These are phyloP conservation scores for Linnaemya vulpina DNA, from an alignment of 2,888 invertebrate genomes.

Conservation along the genomic window DNA sequence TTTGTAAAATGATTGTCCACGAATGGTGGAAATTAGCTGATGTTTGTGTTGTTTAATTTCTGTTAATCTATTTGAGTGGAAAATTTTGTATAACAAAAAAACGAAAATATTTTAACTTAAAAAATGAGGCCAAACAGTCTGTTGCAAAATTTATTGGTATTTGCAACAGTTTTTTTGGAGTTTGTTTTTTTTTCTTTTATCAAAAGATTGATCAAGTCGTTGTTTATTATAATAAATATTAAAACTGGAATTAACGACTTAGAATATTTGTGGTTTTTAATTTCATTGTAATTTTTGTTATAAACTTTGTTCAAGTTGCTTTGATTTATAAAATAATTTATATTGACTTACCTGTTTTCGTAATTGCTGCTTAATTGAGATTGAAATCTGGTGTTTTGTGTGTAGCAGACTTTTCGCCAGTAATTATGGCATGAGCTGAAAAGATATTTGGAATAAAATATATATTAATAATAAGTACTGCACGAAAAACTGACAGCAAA, in stretches of 20 bases:
- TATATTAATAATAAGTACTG: not conserved
- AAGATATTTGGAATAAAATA: slow-evolving; percentile 2
- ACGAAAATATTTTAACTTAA: slow-evolving; percentile 2
- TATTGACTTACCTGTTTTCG: slow-evolving; percentile 22
- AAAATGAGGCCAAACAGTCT: slow-evolving; percentile 2
- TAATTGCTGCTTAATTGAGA: slow-evolving; percentile 3
- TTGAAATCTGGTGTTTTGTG: not conserved
- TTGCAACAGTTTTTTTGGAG: not conserved
- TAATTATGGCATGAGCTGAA: slow-evolving; percentile 16
- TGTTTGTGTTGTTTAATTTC: slow-evolving; percentile 10
- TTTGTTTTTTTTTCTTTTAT: not conserved
- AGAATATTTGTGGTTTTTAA: slow-evolving; percentile 31
- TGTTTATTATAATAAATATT: slow-evolving; percentile 48
- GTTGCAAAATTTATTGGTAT: slow-evolving; percentile 43
- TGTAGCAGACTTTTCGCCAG: not conserved
- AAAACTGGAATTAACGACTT: slow-evolving; percentile 35
- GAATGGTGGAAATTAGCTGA: slow-evolving; percentile 24
- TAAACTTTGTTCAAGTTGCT: slow-evolving; percentile 20
- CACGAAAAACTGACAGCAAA: not conserved
- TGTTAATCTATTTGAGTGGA: slow-evolving; percentile 21
- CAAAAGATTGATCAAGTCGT: slow-evolving; percentile 51
- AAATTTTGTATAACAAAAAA: slow-evolving; percentile 11
- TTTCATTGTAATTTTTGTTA: slow-evolving; percentile 20
- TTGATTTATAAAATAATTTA: slow-evolving; percentile 31
- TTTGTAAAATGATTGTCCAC: not conserved